Base-by-base conservation (phyloP, 2,888 invertebrate genomes). In the Acleris literana region DNA sequence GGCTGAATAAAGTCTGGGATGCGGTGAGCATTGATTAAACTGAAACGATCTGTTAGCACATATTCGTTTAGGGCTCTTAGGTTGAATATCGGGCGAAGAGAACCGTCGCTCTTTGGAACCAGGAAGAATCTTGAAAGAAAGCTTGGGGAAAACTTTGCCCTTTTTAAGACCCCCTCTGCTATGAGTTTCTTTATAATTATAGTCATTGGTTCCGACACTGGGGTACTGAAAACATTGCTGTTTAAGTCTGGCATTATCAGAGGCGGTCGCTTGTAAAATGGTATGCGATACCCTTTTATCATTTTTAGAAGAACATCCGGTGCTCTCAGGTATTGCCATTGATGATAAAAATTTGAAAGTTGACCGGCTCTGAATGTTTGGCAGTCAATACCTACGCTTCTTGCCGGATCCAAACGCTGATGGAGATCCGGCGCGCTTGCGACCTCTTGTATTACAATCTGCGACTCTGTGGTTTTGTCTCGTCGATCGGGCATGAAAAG, bases 361-460 rank as follows among this genome's bases (percentile, higher is more conserved):
- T 48, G n/a, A 18, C 48, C n/a, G n/a, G 48, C 48, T 48, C 48
- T 48, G 18, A 48, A 48, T 17, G 48, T 48, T n/a, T 48, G 48
- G n/a, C n/a, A 48, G 48, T 48, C 48, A 48, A 48, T 18, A 48
- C 9, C 18, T 48, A 3, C 48, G 48, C 18, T 48, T 48, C 17
- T 48, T 48, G 18, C 5, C 17, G 48, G 48, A 48, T 48, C 48
- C 48, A 48, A 18, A 48, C 9, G n/a, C 48, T 17, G 48, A 4
- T 9, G 48, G 48, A 9, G 48, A 48, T 18, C 48, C 48, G 9
- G 7, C 48, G 1, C 48, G 48, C 48, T 48, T 48, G 17, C 17
- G 48, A 17, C 17, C n/a, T n/a, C 17, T n/a, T 18, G 48, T 6
- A 17, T 48, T 48, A 48, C 1, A 48, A n/a, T 48, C 17, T 2